A percentile compares a stretch with the other conserved stretches of the same genome.
Evolutionary conservation across 2,113 vertebrate species (phyloP).

Genomic region (Sardina pilchardus): DNA sequence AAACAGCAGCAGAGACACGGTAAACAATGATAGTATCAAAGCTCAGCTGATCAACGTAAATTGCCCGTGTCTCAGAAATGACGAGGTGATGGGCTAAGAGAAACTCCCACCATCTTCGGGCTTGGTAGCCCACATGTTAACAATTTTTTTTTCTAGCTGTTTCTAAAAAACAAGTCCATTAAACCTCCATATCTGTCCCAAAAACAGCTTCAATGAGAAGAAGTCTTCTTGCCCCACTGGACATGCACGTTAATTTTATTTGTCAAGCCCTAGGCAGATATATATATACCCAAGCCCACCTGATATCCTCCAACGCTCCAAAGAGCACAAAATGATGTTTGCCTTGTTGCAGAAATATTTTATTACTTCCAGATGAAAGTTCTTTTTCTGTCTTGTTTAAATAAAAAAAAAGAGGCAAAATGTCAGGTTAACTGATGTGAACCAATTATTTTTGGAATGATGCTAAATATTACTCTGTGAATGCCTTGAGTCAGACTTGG

Average conservation of each 20-base stretch:
- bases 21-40: constrained; percentile 49
- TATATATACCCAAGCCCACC: not conserved
- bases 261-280: not conserved
- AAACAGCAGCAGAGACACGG: not conserved
- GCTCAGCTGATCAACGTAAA: constrained; percentile 43
- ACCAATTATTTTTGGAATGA: constrained; percentile 39
- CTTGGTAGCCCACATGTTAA: constrained; percentile 33
- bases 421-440: constrained; percentile 34
- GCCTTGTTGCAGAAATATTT: constrained; percentile 21
- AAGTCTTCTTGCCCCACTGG: not conserved
- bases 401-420: constrained; percentile 30
- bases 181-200: not conserved
- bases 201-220: not conserved
- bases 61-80: constrained; percentile 52
- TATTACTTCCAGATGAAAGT: constrained; percentile 31
- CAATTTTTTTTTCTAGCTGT: not conserved
- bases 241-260: not conserved
- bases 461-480: constrained; percentile 29
- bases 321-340: constrained; percentile 16
- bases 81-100: constrained; percentile 42
- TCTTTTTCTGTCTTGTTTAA: constrained; percentile 33
- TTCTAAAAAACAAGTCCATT: not conserved
- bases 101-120: constrained; percentile 42
- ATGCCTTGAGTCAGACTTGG: constrained; percentile 35
- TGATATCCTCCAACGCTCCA: constrained; percentile 24